Evolutionary conservation across 2,888 invertebrate species (phyloP).

Genomic region (Xiphydria camelus): DNA sequence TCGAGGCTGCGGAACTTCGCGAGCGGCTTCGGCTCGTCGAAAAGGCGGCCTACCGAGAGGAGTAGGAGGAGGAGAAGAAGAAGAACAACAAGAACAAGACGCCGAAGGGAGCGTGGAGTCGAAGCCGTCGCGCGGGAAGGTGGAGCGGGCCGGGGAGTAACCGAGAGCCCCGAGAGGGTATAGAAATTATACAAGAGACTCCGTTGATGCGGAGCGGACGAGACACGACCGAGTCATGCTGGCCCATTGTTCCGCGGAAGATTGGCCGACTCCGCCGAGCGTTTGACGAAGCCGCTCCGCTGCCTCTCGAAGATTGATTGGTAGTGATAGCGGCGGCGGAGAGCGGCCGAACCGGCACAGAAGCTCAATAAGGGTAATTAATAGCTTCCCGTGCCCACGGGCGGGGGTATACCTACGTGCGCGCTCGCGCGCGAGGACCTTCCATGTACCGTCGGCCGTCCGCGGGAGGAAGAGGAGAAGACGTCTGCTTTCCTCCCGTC

Average conservation of each 20-base stretch:
- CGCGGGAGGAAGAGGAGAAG: not conserved
- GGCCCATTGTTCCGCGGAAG: constrained; percentile 48
- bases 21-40: too few species aligned
- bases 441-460: too few species aligned
- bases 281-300: constrained; percentile 46
- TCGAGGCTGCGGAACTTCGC: too few species aligned
- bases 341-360: constrained; percentile 42
- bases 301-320: constrained; percentile 49
- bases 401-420: constrained; percentile 5
- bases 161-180: not conserved
- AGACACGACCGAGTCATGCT: constrained; percentile 46
- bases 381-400: constrained; percentile 33
- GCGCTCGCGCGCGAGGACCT: constrained; percentile 4
- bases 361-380: constrained; percentile 55
- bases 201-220: constrained; percentile 35
- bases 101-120: not conserved
- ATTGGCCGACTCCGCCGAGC: constrained; percentile 46
- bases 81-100: not conserved
- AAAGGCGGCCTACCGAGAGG: too few species aligned
- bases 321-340: constrained; percentile 52
- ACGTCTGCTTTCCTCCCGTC: constrained; percentile 4
- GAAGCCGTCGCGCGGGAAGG: not conserved
- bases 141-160: constrained; percentile 6
- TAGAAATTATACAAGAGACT: constrained; percentile 6
- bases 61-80: too few species aligned